These are phyloP conservation scores for Haliclystus octoradiatus DNA, from an alignment of 30 jellyfish, hydroid and myxozoan species.

Conservation along the genomic window DNA sequence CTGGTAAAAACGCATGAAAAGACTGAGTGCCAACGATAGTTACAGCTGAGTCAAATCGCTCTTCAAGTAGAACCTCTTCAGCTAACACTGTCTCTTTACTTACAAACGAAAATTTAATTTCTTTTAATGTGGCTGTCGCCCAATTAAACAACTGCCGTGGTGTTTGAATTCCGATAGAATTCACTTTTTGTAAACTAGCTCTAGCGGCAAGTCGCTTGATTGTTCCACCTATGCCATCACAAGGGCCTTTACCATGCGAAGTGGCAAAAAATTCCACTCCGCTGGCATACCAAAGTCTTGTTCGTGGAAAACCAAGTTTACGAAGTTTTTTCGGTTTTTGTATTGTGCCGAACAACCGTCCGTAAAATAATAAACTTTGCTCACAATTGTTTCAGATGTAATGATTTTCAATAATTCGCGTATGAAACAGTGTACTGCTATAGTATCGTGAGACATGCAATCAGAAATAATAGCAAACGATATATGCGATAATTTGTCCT, in stretches of 20 bases:
- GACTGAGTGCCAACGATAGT: background rate
- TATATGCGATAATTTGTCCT: background rate
- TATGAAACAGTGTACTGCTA: conserved; percentile 9
- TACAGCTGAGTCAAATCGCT: background rate
- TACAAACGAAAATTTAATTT: background rate
- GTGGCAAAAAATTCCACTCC: conserved; percentile 57
- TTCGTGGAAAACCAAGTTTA: conserved; percentile 15
- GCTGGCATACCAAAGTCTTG: conserved; percentile 42
- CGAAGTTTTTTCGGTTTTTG: conserved; percentile 9
- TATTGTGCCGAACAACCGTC: conserved; percentile 36
- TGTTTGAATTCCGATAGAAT: background rate
- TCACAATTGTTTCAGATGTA: background rate
- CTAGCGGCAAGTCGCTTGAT: conserved; percentile 24
- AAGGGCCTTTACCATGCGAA: conserved; percentile 53
- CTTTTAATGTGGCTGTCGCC: background rate
- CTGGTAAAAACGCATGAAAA: background rate
- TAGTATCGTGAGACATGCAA: conserved; percentile 12
- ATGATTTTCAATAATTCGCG: background rate
- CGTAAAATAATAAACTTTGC: conserved; percentile 5
- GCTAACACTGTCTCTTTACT: background rate
- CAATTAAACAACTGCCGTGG: background rate
- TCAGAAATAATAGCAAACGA: conserved; percentile 18
- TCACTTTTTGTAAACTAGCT: conserved; percentile 21
- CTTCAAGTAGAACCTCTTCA: background rate
- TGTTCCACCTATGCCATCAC: conserved; percentile 59